Conservation (phyloP, 2,113 vertebrate species). For the Sinosuthora webbiana region DNA sequence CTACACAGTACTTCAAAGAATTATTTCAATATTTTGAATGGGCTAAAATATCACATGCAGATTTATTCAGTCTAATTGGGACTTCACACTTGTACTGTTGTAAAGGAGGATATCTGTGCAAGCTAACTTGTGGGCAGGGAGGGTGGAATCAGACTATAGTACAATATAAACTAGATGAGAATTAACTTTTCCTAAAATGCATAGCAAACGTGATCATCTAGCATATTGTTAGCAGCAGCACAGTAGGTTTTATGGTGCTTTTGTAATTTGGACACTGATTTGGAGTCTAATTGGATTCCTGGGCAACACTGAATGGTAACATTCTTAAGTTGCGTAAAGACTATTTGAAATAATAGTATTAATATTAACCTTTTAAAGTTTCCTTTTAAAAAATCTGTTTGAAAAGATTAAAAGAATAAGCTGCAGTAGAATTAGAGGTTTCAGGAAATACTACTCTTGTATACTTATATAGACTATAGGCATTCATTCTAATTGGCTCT, state of each 20-base stretch:
- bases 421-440: neutral
- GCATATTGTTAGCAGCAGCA: slow-evolving; percentile 16
- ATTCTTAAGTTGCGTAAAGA: neutral
- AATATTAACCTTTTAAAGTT: neutral
- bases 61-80: slow-evolving; percentile 13
- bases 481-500: neutral
- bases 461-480: neutral
- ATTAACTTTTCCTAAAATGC: slow-evolving; percentile 31
- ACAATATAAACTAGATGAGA: slow-evolving; percentile 3
- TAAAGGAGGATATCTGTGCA: neutral
- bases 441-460: neutral
- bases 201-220: neutral
- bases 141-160: neutral
- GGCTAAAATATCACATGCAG: neutral
- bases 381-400: neutral
- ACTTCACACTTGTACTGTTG: neutral
- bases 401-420: neutral
- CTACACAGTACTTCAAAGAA: slow-evolving; percentile 8
- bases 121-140: neutral
- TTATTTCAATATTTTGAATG: neutral
- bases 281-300: neutral
- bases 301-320: neutral
- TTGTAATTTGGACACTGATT: neutral
- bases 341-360: neutral
- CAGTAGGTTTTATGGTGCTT: neutral